These are phyloP conservation scores for Oophaga sylvatica DNA, from an alignment of 2,797 vertebrate species.

Conservation along the genomic window DNA sequence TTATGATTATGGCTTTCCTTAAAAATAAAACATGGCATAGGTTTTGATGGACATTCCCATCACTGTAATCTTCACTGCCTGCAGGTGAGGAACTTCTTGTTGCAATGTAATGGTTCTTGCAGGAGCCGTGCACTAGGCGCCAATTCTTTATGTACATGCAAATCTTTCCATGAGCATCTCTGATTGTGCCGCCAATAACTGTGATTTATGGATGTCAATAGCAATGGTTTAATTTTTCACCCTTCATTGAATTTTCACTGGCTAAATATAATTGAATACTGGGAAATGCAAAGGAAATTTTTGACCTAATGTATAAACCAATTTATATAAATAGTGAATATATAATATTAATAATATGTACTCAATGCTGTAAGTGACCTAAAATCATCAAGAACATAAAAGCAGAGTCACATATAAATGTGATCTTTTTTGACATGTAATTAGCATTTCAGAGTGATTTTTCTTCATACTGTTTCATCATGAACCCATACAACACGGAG, in stretches of 20 bases:
- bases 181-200: too few relatives aligned
- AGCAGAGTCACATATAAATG: background rate
- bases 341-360: background rate
- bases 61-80: too few relatives aligned
- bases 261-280: background rate
- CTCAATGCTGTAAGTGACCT: background rate
- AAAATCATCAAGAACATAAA: background rate
- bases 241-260: background rate
- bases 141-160: too few relatives aligned
- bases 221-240: too few relatives aligned
- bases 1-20: too few relatives aligned
- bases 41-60: too few relatives aligned
- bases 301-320: background rate
- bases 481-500: constrained; percentile 45
- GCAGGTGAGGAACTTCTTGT: too few relatives aligned
- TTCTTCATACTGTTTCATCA: background rate
- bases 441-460: constrained; percentile 1
- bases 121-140: too few relatives aligned
- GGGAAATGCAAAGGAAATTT: background rate
- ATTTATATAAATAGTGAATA: background rate
- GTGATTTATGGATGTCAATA: too few relatives aligned
- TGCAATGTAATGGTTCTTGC: too few relatives aligned
- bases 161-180: too few relatives aligned
- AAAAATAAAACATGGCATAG: too few relatives aligned
- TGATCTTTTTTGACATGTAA: background rate